Evolutionary conservation across 2,888 invertebrate species (phyloP).

Genomic region (Sesia apiformis): DNA sequence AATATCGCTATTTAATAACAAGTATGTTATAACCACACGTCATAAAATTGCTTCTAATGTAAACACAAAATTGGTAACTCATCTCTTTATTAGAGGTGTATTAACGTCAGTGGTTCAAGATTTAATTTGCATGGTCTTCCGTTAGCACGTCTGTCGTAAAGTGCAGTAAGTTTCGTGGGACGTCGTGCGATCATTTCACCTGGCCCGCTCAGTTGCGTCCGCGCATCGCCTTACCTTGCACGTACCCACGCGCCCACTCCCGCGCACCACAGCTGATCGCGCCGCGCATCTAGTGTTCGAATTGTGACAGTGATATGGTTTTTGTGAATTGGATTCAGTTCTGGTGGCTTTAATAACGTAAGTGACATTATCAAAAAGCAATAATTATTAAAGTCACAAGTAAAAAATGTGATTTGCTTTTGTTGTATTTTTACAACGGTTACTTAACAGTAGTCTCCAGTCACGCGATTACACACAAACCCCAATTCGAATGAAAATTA

Average conservation of each 20-base stretch:
- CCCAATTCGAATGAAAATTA: conserved; percentile 53
- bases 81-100: too few relatives aligned
- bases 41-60: too few relatives aligned
- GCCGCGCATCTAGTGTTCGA: conserved; percentile 20
- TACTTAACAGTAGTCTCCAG: conserved; percentile 14
- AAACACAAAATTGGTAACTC: too few relatives aligned
- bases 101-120: too few relatives aligned
- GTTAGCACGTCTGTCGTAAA: too few relatives aligned
- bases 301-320: conserved; percentile 68
- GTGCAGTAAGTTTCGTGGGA: not conserved
- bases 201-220: conserved; percentile 31
- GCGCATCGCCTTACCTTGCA: conserved; percentile 34
- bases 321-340: conserved; percentile 65
- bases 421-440: not conserved
- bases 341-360: conserved; percentile 51
- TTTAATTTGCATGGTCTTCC: too few relatives aligned
- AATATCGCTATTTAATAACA: too few relatives aligned
- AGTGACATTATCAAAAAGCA: conserved; percentile 23
- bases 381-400: too few relatives aligned
- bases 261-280: conserved; percentile 19
- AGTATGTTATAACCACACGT: too few relatives aligned
- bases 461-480: conserved; percentile 41
- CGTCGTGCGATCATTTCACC: conserved; percentile 2
- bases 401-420: too few relatives aligned
- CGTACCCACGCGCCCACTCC: conserved; percentile 14